Conservation (phyloP, 2,888 invertebrate species). For the Podabrus alpinus region DNA sequence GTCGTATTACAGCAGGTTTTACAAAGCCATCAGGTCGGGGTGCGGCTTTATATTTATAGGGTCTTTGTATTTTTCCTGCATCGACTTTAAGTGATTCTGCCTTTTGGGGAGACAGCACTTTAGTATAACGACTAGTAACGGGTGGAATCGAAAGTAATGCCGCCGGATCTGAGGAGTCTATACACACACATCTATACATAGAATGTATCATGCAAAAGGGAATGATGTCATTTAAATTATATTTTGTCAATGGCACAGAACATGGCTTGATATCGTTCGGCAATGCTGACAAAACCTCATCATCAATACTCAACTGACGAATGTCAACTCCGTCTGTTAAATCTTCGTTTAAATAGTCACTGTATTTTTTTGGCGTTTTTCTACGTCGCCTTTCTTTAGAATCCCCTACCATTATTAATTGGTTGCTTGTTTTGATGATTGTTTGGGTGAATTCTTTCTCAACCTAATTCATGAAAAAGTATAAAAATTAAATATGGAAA, state of each 20-base stretch:
- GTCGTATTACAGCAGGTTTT: not conserved
- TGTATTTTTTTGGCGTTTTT: slow-evolving; percentile 66
- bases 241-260: slow-evolving; percentile 29
- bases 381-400: slow-evolving; percentile 59
- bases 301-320: not conserved
- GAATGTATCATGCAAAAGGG: slow-evolving; percentile 71
- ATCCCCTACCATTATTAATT: slow-evolving; percentile 66
- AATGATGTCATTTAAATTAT: slow-evolving; percentile 57
- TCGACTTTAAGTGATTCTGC: not conserved
- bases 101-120: not conserved
- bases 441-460: slow-evolving; percentile 76
- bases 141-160: not conserved
- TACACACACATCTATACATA: slow-evolving; percentile 68
- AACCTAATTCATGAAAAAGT: slow-evolving; percentile 46
- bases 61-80: not conserved
- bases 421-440: slow-evolving; percentile 66
- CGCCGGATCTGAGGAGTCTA: not conserved
- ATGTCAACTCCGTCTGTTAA: slow-evolving; percentile 13
- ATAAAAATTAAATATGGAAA: not conserved
- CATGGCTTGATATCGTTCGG: slow-evolving; percentile 22
- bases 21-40: not conserved
- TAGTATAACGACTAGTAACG: not conserved
- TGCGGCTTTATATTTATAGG: not conserved
- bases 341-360: slow-evolving; percentile 57
- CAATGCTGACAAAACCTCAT: not conserved